Evolutionary conservation across 2,888 invertebrate species (phyloP).

Genomic region (Bhutanitis thaidina): DNA sequence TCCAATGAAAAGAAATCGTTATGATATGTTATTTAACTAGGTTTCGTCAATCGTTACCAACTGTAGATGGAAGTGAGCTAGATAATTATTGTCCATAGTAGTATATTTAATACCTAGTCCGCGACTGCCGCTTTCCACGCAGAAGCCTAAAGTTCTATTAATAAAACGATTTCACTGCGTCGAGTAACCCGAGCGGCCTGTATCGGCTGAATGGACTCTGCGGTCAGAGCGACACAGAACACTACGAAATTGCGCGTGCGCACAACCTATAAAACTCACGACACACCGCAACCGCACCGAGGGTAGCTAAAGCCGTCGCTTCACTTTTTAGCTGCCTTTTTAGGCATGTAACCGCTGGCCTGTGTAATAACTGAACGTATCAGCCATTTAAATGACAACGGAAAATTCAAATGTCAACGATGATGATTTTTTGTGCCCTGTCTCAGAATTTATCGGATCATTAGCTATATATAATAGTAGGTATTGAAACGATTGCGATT

Average conservation of each 20-base stretch:
- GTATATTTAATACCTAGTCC: constrained; percentile 1
- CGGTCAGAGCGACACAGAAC: constrained; percentile 53
- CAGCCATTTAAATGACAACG: constrained; percentile 6
- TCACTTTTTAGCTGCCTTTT: constrained; percentile 21
- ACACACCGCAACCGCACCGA: constrained; percentile 22
- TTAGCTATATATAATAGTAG: background rate
- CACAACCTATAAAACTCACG: constrained; percentile 40
- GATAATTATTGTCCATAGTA: background rate
- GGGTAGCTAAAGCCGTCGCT: constrained; percentile 19
- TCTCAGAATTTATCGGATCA: constrained; percentile 14
- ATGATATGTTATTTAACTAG: too few species aligned
- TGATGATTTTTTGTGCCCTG: constrained; percentile 1
- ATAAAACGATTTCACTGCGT: constrained; percentile 52
- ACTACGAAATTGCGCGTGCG: constrained; percentile 54
- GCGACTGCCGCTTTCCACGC: constrained; percentile 29
- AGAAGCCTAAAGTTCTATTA: constrained; percentile 44
- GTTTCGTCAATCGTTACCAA: too few species aligned
- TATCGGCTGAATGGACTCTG: constrained; percentile 50
- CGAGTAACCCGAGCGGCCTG: constrained; percentile 41
- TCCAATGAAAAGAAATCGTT: too few species aligned
- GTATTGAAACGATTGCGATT: background rate
- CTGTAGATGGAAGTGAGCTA: background rate
- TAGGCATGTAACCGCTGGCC: constrained; percentile 16
- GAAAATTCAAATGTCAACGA: constrained; percentile 15
- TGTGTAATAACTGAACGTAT: constrained; percentile 15